Evolutionary conservation across 2,797 vertebrate genomes (phyloP), one percentile per base, ranked within the genome.

Genomic region (Harpagifer antarcticus): DNA sequence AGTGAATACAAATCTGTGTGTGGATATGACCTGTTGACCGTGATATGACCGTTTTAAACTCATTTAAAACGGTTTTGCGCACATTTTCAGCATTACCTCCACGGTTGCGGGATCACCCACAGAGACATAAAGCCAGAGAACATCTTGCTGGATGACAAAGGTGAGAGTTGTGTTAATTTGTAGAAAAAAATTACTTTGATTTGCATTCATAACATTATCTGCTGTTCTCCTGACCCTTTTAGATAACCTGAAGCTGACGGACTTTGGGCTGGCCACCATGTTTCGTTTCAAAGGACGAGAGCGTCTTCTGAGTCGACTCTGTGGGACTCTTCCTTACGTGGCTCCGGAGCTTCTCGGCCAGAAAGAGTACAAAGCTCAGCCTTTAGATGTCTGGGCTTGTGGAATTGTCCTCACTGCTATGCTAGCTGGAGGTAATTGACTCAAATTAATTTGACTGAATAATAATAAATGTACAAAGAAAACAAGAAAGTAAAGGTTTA

Each of bases 41-140:
- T 23, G 20, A 23, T 72, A 45, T 48, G 66, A 77, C 79, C n/a
- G 50, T 47, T 8, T 63, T 68, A 5, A 64, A 49, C 13, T 52
- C 33, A 1, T 27, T n/a, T n/a, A n/a, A n/a, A n/a, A n/a, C n/a
- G 27, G 27, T 9, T 47, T 31, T 37, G 33, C 8, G 3, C 27
- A 5, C 59, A 59, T 37, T 76, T 68, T 10, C 86, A 99, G 98
- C 95, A 97, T 64, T 99, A 99, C 68, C 95, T 99, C 54, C 98
- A 99, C 86, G 85, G 90, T 70, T 90, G 96, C 7, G 98, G 98
- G 78, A 98, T 99, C 92, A 97, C 98, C 31, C 98, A 99, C 80
- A 95, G 98, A n/a, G 98, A 99, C 89, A 97, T 99, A 86, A 99
- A 99, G 72, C 98, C 98, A 0, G 98, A 99, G 92, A 99, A 99